phyloP scores from a whole-genome alignment of 2,797 vertebrate species.

The Enoplosus armatus region DNA sequence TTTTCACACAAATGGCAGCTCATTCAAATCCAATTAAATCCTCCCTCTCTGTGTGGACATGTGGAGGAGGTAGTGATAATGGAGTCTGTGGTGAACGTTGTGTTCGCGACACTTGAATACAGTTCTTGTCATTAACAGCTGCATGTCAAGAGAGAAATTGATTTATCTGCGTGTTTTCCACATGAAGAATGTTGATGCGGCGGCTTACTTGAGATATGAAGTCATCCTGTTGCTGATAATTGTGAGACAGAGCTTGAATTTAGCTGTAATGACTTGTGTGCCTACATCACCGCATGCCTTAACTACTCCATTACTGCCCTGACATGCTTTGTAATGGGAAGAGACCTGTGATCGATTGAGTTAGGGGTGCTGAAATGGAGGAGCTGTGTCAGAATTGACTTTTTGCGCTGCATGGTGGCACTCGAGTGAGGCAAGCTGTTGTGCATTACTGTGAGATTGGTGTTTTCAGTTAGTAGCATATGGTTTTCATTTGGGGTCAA shows the following conservation, averaged over 20 bases:
- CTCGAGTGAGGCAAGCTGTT: slow-evolving; percentile 42
- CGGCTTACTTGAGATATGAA: slow-evolving; percentile 37
- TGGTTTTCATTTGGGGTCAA: slow-evolving; percentile 75
- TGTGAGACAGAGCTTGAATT: slow-evolving; percentile 19
- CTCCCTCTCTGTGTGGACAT: slow-evolving; percentile 41
- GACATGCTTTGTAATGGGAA: slow-evolving; percentile 59
- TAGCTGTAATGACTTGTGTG: slow-evolving; percentile 42
- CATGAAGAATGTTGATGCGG: slow-evolving; percentile 39
- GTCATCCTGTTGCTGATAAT: slow-evolving; percentile 45
- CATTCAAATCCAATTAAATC: slow-evolving; percentile 78
- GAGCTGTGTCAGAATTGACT: slow-evolving; percentile 41
- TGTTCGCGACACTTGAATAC: slow-evolving; percentile 57
- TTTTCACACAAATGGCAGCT: slow-evolving; percentile 72
- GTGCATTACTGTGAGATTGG: slow-evolving; percentile 47
- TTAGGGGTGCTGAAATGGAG: slow-evolving; percentile 27
- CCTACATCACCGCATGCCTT: slow-evolving; percentile 12
- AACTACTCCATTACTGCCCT: slow-evolving; percentile 44
- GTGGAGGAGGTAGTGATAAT: slow-evolving; percentile 58
- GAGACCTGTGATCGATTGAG: slow-evolving; percentile 64
- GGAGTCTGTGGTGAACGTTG: slow-evolving; percentile 37
- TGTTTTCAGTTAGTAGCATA: slow-evolving; percentile 73
- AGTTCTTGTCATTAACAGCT: slow-evolving; percentile 66
- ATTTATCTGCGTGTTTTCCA: slow-evolving; percentile 40
- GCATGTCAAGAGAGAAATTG: slow-evolving; percentile 48
- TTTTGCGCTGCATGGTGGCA: slow-evolving; percentile 59